phyloP scores from a whole-genome alignment of 1,140 invertebrate genomes.

The Procambarus virginalis region DNA sequence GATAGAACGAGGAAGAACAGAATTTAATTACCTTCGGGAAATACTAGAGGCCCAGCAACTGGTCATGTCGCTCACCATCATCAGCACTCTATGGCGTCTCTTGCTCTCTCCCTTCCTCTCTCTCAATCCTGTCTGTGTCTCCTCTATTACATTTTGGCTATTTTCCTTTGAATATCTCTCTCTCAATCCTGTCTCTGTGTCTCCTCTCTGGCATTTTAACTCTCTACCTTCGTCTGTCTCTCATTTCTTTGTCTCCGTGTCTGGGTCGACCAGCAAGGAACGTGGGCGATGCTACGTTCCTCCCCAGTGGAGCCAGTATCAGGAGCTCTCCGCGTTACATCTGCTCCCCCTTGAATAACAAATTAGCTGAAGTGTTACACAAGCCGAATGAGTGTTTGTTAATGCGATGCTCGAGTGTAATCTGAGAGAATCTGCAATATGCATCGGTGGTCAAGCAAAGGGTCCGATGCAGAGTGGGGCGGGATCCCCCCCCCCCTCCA shows the following conservation, averaged over 20 bases:
- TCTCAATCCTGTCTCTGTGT: too few species aligned
- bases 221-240: too few species aligned
- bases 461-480: not conserved
- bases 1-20: not conserved
- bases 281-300: not conserved
- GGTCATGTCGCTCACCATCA: not conserved
- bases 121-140: too few species aligned
- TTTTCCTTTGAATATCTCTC: too few species aligned
- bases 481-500: not conserved
- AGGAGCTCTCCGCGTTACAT: not conserved
- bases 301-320: not conserved
- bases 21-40: slow-evolving; percentile 14
- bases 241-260: not conserved
- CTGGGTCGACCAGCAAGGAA: too few species aligned
- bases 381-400: not conserved
- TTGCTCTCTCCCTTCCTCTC: too few species aligned
- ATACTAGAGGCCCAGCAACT: not conserved
- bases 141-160: too few species aligned
- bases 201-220: too few species aligned
- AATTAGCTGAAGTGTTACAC: not conserved
- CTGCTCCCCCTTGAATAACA: not conserved
- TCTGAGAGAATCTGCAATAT: slow-evolving; percentile 11
- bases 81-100: not conserved
- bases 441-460: slow-evolving; percentile 4
- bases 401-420: not conserved